Percentiles rank a stretch among this genome's conserved stretches.
phyloP scores from a whole-genome alignment of 2,113 vertebrate species.

The Vimba vimba region DNA sequence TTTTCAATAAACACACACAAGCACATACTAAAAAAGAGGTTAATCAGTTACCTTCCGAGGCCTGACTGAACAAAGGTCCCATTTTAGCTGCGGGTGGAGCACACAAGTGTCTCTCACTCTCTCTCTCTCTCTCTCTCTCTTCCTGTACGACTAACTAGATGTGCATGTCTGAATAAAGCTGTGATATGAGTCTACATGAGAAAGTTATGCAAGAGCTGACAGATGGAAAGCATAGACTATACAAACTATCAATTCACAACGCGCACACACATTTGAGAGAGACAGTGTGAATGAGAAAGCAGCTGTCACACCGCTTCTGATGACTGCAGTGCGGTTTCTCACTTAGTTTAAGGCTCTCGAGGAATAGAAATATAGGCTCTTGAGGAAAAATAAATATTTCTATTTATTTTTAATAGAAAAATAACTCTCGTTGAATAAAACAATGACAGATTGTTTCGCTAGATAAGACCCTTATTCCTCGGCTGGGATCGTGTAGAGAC shows the following conservation, averaged over 20 bases:
- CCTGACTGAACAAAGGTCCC: slow-evolving; percentile 46
- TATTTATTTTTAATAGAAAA: too few relatives aligned
- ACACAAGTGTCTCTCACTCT: not conserved
- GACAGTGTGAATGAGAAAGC: not conserved
- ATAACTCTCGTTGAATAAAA: too few relatives aligned
- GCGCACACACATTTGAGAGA: not conserved
- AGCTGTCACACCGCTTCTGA: not conserved
- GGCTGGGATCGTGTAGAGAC: too few relatives aligned
- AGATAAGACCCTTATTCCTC: too few relatives aligned
- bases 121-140: not conserved
- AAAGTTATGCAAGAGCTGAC: slow-evolving; percentile 1
- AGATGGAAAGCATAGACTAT: not conserved
- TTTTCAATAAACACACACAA: slow-evolving; percentile 27
- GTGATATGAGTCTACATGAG: slow-evolving; percentile 5
- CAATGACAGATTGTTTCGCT: too few relatives aligned
- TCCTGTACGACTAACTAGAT: not conserved
- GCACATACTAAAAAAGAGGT: slow-evolving; percentile 26
- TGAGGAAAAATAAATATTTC: too few relatives aligned
- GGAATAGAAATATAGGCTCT: too few relatives aligned
- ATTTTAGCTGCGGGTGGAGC: slow-evolving; percentile 40
- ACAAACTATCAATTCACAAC: not conserved
- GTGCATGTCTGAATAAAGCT: slow-evolving; percentile 12
- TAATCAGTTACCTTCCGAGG: slow-evolving; percentile 43
- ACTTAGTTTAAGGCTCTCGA: not conserved
- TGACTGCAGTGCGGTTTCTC: not conserved